Conservation (phyloP, 2,888 invertebrate genomes). For the Drosophila borborema region DNA sequence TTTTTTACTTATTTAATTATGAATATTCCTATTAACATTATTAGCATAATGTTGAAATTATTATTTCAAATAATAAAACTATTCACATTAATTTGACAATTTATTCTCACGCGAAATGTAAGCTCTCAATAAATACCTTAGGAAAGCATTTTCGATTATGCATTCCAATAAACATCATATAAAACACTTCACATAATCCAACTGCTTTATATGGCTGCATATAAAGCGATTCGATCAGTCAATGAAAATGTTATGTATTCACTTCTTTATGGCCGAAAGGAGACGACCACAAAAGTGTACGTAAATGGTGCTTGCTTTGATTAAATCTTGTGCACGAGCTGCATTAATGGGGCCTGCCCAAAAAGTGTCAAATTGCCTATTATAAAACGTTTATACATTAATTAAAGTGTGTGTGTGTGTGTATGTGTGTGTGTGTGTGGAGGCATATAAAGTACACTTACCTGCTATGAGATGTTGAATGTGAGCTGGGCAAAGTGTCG, state of each 20-base stretch:
- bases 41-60: not conserved
- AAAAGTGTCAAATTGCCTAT: conserved; percentile 52
- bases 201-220: not conserved
- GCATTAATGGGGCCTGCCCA: conserved; percentile 30
- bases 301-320: conserved; percentile 13
- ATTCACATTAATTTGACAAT: not conserved
- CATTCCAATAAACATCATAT: not conserved
- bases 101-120: not conserved
- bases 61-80: not conserved
- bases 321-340: conserved; percentile 19
- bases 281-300: not conserved
- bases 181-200: not conserved
- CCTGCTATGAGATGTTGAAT: conserved; percentile 7
- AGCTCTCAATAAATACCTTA: not conserved
- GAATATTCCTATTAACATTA: too few species aligned
- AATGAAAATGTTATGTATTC: conserved; percentile 1
- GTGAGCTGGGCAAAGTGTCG: conserved; percentile 23
- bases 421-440: not conserved
- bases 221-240: not conserved
- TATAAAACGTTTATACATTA: conserved; percentile 46
- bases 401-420: conserved; percentile 34
- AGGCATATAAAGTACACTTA: conserved; percentile 11
- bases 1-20: too few species aligned
- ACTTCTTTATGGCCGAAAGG: not conserved
- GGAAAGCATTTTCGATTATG: not conserved